phyloP scores from a whole-genome alignment of 2,888 invertebrate genomes.

The Thalpophila matura region DNA sequence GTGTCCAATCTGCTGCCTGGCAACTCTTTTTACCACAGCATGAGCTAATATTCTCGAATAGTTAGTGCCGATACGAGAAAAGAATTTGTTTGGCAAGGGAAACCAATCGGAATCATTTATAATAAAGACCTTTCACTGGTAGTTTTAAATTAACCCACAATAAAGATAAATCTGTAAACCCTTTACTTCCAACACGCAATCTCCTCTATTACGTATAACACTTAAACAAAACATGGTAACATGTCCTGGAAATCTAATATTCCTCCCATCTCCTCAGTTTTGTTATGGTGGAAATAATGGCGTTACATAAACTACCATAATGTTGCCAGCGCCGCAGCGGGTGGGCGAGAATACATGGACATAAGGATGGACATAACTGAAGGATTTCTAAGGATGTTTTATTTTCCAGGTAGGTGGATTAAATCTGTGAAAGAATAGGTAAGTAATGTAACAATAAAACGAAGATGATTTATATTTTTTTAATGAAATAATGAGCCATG shows the following conservation, averaged over 20 bases:
- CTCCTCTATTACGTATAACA: slow-evolving; percentile 6
- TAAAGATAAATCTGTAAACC: not conserved
- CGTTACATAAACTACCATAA: slow-evolving; percentile 51
- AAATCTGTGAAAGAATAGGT: not conserved
- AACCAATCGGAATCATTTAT: too few relatives aligned
- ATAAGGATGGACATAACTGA: slow-evolving; percentile 17
- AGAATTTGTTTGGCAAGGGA: too few relatives aligned
- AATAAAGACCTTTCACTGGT: too few relatives aligned
- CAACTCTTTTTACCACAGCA: too few relatives aligned
- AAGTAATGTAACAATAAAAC: not conserved
- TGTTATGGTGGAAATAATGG: slow-evolving; percentile 46
- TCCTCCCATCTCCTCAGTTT: slow-evolving; percentile 27
- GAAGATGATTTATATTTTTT: not conserved
- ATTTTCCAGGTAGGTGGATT: slow-evolving; percentile 11
- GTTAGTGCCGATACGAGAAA: too few relatives aligned
- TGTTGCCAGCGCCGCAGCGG: slow-evolving; percentile 30
- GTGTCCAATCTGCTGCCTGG: too few relatives aligned
- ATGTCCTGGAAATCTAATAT: slow-evolving; percentile 39
- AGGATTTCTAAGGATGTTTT: slow-evolving; percentile 15
- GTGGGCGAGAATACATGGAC: slow-evolving; percentile 33
- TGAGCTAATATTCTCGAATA: too few relatives aligned
- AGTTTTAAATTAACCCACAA: not conserved
- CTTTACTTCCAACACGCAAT: not conserved
- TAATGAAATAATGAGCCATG: not conserved
- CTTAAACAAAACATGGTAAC: slow-evolving; percentile 18